These are phyloP conservation scores for Melanotus villosus DNA, from an alignment of 2,888 invertebrate genomes.

Conservation along the genomic window DNA sequence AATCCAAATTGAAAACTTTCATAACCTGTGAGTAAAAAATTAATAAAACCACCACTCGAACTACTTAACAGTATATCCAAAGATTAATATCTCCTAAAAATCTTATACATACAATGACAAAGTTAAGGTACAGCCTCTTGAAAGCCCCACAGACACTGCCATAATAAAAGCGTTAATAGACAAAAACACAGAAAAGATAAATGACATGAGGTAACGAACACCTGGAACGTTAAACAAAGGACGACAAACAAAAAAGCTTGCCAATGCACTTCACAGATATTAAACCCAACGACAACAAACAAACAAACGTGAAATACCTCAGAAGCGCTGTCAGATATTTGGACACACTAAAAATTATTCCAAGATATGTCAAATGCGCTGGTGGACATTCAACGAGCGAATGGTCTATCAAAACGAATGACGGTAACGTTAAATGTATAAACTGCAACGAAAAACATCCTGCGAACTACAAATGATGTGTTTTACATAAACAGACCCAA, in stretches of 20 bases:
- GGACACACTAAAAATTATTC: slow-evolving; percentile 2
- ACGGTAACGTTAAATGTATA: neutral
- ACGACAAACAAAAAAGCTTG: neutral
- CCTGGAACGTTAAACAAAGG: slow-evolving; percentile 6
- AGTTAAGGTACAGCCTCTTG: slow-evolving; percentile 2
- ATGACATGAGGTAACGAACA: neutral
- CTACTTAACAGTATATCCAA: too few relatives aligned
- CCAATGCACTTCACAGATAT: slow-evolving; percentile 1
- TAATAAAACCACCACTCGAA: too few relatives aligned
- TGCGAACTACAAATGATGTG: slow-evolving; percentile 2
- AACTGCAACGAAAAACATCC: slow-evolving; percentile 15
- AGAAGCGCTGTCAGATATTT: neutral
- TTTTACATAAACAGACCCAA: neutral
- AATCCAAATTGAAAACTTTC: too few relatives aligned
- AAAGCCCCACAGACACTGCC: neutral
- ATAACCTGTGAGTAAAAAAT: too few relatives aligned
- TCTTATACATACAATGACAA: slow-evolving; percentile 3
- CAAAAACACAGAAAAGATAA: slow-evolving; percentile 2
- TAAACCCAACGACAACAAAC: slow-evolving; percentile 6
- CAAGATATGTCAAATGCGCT: slow-evolving; percentile 6
- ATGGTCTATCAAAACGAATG: neutral
- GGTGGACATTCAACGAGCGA: neutral
- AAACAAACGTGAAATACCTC: neutral
- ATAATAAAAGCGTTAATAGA: slow-evolving; percentile 2
- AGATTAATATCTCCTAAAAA: too few relatives aligned